Evolutionary conservation across 2,113 vertebrate species (phyloP).

Genomic region (Buteo buteo): DNA sequence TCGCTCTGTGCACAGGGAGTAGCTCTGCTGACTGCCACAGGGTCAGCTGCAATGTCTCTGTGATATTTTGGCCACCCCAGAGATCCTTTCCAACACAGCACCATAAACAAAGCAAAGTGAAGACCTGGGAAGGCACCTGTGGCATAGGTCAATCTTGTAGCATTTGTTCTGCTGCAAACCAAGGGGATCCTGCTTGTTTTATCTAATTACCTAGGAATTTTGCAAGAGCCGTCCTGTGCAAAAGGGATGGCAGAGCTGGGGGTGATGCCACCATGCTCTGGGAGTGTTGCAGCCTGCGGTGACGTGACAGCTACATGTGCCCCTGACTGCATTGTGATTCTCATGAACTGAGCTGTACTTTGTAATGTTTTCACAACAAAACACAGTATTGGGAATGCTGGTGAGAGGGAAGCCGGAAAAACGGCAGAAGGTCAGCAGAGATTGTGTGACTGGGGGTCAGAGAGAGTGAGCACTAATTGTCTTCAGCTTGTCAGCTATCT

Average conservation of each 20-base stretch:
- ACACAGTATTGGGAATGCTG: background rate
- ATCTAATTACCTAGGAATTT: background rate
- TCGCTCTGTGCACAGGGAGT: background rate
- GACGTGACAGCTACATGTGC: background rate
- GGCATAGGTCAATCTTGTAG: background rate
- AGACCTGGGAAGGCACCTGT: background rate
- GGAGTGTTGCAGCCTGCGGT: background rate
- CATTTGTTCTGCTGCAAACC: background rate
- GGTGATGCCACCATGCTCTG: background rate
- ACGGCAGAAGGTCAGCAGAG: background rate
- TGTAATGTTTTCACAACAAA: background rate
- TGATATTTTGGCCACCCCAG: background rate
- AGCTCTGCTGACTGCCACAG: background rate
- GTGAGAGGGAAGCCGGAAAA: background rate
- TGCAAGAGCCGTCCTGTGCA: background rate
- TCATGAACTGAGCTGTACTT: background rate
- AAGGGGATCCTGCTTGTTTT: background rate
- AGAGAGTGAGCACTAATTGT: background rate
- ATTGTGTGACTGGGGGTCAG: background rate
- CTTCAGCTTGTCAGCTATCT: background rate
- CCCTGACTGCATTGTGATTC: background rate
- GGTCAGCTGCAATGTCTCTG: background rate
- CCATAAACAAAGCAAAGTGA: background rate
- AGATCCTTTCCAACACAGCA: background rate
- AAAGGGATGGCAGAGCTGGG: background rate